Base-by-base conservation (phyloP, 2,888 invertebrate species). In the Drosophila paramelanica region DNA sequence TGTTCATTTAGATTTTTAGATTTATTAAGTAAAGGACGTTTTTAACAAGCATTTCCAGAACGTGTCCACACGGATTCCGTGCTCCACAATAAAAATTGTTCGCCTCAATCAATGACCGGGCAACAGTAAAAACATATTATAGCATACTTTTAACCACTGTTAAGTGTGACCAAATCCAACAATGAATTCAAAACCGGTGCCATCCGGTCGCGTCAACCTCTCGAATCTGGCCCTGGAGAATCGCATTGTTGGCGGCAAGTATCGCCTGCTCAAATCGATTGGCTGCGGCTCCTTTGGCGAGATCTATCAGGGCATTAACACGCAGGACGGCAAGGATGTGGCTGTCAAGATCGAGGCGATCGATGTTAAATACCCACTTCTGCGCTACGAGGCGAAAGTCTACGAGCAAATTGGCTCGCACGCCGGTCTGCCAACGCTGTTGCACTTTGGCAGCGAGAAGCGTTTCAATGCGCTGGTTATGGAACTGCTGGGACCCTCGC, bases 401-500 rank as follows among this genome's bases (percentile, higher is more conserved):
- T 99, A 99, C 94, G 97, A 98, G 94, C 96, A 99, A 93, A 95
- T 99, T 93, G 97, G 97, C 93, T 98, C 98, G 91, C 98, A 98
- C 92, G 94, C 96, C 90, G 97, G 97, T 84, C 98, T 99, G 93
- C 98, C 98, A 90, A 97, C 97, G 92, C 96, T 98, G 93, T 96
- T 95, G 93, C 95, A 97, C 95, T 98, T 96, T 94, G 98, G 98
- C 81, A 96, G 95, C 93, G 99, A 98, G 93, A 95, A 96, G 89
- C 98, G 98, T 82, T 98, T 98, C 94, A 99, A 99, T 93, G 97
- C 99, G 73, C 95, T 99, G 90, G 99, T 99, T 81, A 99, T 99
- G 98, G 99, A 99, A 93, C 94, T 99, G 41, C 94, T 99, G 79
- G 99, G 99, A 56, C 98, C 99, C 2, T 98, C 98, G 39, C 94